These are phyloP conservation scores for Aviceda leuphotes DNA, from an alignment of 2,797 vertebrate species.

Conservation along the genomic window DNA sequence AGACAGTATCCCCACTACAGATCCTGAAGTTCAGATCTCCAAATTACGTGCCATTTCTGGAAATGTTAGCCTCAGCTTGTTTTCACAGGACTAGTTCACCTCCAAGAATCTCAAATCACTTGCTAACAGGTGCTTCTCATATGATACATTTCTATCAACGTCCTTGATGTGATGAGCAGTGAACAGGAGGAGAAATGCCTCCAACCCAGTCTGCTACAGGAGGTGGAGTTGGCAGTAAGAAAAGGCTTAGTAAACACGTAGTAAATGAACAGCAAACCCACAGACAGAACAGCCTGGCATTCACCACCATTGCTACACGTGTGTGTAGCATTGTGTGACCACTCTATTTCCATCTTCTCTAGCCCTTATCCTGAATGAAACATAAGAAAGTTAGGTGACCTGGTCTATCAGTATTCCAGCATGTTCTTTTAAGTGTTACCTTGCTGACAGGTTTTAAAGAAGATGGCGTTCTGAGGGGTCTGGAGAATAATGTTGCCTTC, in stretches of 20 bases:
- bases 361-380: neutral
- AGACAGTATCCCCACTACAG: neutral
- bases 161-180: neutral
- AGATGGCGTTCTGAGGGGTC: conserved; percentile 90
- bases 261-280: neutral
- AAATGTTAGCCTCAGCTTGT: neutral
- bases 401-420: neutral
- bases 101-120: neutral
- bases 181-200: neutral
- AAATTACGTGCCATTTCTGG: neutral
- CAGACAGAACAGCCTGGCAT: neutral
- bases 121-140: neutral
- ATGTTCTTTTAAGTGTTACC: conserved; percentile 70
- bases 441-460: conserved; percentile 93
- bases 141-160: neutral
- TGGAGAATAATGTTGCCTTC: conserved; percentile 87
- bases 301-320: neutral
- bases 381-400: neutral
- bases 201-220: neutral
- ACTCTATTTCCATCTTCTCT: neutral
- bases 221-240: neutral
- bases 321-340: no score
- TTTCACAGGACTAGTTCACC: neutral
- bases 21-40: neutral
- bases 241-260: neutral